Base-by-base conservation (phyloP, 2,113 vertebrate genomes). In the Nyctibius bracteatus region DNA sequence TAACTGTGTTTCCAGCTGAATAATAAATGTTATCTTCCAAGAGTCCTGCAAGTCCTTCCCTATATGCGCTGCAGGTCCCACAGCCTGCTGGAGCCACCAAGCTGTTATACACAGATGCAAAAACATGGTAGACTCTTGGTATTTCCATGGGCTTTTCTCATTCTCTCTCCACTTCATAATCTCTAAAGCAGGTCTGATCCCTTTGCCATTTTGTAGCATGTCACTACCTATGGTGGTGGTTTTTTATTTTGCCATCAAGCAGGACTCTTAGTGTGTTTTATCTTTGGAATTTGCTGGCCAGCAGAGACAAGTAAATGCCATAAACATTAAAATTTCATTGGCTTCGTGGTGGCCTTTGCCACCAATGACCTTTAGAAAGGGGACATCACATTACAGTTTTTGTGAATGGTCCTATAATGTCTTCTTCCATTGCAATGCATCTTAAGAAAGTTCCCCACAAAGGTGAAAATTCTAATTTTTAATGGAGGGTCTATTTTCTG, bases 1-100 rank as follows among this genome's bases (percentile, higher is more conserved):
- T 93, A 87, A 65, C 54, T 74, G 61, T 89, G 49, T 95, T 96
- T 97, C 86, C 78, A 96, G 66, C 49, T 92, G 94, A 96, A 92
- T 95, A 95, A 95, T 95, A 82, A 94, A 96, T 80, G 83, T 21
- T 81, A 37, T 81, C 88, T 90, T 96, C 80, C 72, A 92, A 73
- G 88, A 95, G 63, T 86, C 81, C 82, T 93, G 43, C 58, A 78
- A 86, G 83, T 90, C 72, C 57, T 95, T 91, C 47, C 61, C 41
- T 71, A 2, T 2, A 0, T 59, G 43, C 1, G 4, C 54, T 54
- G 90, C 72, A 49, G 90, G 83, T 93, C 59, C 39, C 66, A 71
- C 17, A 73, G 9, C 35, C 65, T 79, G 51, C 80, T 55, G 28
- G 39, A 94, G 27, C 37, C 17, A 41, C 27, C 43, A 35, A 5